phyloP scores from a whole-genome alignment of 2,113 vertebrate species.

The Oncorhynchus masou region DNA sequence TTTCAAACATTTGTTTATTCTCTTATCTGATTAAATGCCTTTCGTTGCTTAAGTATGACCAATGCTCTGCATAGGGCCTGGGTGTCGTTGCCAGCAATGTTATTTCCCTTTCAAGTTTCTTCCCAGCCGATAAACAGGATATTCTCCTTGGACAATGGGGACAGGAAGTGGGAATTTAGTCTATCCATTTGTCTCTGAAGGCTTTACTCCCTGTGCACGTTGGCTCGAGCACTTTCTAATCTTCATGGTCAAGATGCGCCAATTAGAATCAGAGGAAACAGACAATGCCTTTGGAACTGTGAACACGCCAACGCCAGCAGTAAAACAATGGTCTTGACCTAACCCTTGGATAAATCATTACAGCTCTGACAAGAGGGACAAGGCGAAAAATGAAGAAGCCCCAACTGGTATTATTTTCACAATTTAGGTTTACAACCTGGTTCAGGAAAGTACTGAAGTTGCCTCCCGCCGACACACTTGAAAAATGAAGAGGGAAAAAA shows the following conservation, averaged over 20 bases:
- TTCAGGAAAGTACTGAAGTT: slow-evolving; percentile 10
- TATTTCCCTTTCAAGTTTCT: slow-evolving; percentile 32
- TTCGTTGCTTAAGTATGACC: not conserved
- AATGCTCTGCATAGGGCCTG: not conserved
- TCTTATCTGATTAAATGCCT: slow-evolving; percentile 1
- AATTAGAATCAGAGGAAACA: slow-evolving; percentile 49
- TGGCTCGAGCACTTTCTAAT: slow-evolving; percentile 43
- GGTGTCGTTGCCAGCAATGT: slow-evolving; percentile 19
- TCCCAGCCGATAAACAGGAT: slow-evolving; percentile 67
- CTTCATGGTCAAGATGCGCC: slow-evolving; percentile 39
- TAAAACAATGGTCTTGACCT: slow-evolving; percentile 61
- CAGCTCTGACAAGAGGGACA: slow-evolving; percentile 26
- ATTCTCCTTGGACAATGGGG: slow-evolving; percentile 57
- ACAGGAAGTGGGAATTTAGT: slow-evolving; percentile 59
- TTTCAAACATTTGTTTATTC: slow-evolving; percentile 37
- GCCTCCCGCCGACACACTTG: no score
- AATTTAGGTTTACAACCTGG: not conserved
- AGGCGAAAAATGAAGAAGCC: slow-evolving; percentile 43
- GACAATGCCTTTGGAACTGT: slow-evolving; percentile 43
- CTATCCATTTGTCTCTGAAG: slow-evolving; percentile 40
- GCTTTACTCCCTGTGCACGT: slow-evolving; percentile 17
- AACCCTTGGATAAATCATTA: slow-evolving; percentile 51
- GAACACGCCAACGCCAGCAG: slow-evolving; percentile 30
- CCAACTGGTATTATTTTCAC: slow-evolving; percentile 18
- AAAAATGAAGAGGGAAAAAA: not conserved